Conservation (phyloP, 2,888 invertebrate species). For the Leistus spinibarbis region DNA sequence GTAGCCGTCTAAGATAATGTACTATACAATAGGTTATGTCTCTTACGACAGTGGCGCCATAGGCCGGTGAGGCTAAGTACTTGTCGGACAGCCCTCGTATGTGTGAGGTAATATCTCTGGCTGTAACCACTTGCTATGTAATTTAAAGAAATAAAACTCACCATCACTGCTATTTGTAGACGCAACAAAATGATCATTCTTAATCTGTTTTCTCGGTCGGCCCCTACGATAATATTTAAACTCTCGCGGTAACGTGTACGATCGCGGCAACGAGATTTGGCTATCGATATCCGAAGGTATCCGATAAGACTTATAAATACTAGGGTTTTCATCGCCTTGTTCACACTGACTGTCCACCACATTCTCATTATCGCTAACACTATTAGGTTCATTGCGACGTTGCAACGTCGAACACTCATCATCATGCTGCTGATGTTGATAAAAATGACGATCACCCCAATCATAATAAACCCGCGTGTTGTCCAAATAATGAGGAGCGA, state of each 20-base stretch:
- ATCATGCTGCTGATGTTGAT: slow-evolving; percentile 25
- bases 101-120: too few species aligned
- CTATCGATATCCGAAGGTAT: slow-evolving; percentile 76
- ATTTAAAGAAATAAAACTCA: slow-evolving; percentile 47
- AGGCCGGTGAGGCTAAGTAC: too few species aligned
- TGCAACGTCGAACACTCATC: slow-evolving; percentile 41
- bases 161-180: slow-evolving; percentile 89
- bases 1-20: too few species aligned
- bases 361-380: slow-evolving; percentile 41
- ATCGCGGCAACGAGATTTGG: slow-evolving; percentile 81
- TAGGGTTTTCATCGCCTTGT: slow-evolving; percentile 41
- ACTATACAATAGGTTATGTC: too few species aligned
- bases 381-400: slow-evolving; percentile 47
- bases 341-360: slow-evolving; percentile 35
- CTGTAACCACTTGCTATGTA: too few species aligned
- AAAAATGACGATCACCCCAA: slow-evolving; percentile 54
- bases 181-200: slow-evolving; percentile 72
- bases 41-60: too few species aligned
- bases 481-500: slow-evolving; percentile 76
- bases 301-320: slow-evolving; percentile 59
- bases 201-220: slow-evolving; percentile 62
- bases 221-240: slow-evolving; percentile 78
- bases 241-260: slow-evolving; percentile 83
- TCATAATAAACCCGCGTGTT: slow-evolving; percentile 57
- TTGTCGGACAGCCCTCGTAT: too few species aligned